Conservation (phyloP, 2,797 vertebrate genomes). For the Eulemur mongoz region DNA sequence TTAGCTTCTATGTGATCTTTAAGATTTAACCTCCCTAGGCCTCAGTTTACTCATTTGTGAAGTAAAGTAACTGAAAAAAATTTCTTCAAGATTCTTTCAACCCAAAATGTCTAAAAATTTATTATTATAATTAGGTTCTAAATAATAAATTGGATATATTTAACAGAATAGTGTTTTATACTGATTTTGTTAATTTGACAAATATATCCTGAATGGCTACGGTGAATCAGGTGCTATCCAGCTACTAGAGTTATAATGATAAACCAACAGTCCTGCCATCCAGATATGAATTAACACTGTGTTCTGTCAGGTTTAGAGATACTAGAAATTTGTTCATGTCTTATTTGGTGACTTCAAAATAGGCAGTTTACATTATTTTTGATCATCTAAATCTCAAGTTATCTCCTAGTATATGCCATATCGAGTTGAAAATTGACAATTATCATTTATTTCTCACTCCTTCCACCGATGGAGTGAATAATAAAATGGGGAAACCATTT, state of each 20-base stretch:
- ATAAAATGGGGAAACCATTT: background rate
- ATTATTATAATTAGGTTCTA: background rate
- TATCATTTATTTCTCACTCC: background rate
- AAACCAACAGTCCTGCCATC: background rate
- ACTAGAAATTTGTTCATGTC: background rate
- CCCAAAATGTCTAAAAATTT: background rate
- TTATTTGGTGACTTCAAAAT: constrained; percentile 12
- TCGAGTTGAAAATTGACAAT: background rate
- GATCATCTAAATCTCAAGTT: background rate
- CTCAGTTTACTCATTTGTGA: constrained; percentile 19
- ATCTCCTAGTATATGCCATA: background rate
- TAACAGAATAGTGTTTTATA: background rate
- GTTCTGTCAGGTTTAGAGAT: background rate
- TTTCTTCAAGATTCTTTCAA: background rate
- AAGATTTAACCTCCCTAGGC: background rate
- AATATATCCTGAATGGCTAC: background rate
- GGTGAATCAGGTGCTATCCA: background rate
- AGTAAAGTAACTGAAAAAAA: constrained; percentile 29
- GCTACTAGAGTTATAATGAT: background rate
- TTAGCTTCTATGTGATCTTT: background rate
- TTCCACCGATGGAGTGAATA: background rate
- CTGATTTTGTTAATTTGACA: constrained; percentile 1
- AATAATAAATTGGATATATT: background rate
- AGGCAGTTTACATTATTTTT: background rate
- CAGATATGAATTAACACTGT: background rate